A percentile compares a stretch with the other conserved stretches of the same genome.
Evolutionary conservation across 2,113 vertebrate species (phyloP).

Genomic region (Thalassarche chlororhynchos): DNA sequence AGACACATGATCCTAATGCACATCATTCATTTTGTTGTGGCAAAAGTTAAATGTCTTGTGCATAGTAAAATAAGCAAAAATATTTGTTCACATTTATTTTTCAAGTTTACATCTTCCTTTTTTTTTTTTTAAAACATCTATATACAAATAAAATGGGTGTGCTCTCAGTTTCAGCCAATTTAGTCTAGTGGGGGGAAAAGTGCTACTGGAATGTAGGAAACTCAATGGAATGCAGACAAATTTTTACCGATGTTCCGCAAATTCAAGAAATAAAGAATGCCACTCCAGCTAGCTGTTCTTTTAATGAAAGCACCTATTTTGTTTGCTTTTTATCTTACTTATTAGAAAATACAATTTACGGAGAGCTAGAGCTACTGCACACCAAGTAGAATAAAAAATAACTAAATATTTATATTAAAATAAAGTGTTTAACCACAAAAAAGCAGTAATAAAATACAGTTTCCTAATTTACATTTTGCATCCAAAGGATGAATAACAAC

Average conservation of each 20-base stretch:
- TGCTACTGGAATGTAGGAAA: slow-evolving; percentile 73
- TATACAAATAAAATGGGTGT: slow-evolving; percentile 73
- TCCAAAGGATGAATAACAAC: slow-evolving; percentile 83
- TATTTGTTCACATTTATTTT: slow-evolving; percentile 77
- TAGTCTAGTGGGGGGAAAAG: background rate
- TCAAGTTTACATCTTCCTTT: slow-evolving; percentile 72
- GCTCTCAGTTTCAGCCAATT: slow-evolving; percentile 65
- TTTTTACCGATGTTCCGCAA: slow-evolving; percentile 51
- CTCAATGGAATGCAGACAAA: slow-evolving; percentile 73
- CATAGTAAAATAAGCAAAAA: slow-evolving; percentile 77
- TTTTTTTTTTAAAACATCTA: slow-evolving; percentile 37
- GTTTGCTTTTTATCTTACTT: slow-evolving; percentile 42
- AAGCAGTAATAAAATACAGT: slow-evolving; percentile 85
- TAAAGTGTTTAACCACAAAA: slow-evolving; percentile 85
- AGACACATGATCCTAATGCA: slow-evolving; percentile 60
- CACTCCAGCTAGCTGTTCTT: slow-evolving; percentile 70
- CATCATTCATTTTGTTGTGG: slow-evolving; percentile 5
- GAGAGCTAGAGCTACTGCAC: slow-evolving; percentile 68
- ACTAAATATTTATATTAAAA: slow-evolving; percentile 83
- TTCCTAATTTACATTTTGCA: slow-evolving; percentile 85
- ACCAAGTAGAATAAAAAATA: slow-evolving; percentile 77
- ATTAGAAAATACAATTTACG: slow-evolving; percentile 61
- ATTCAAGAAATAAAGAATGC: slow-evolving; percentile 38
- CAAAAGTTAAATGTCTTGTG: slow-evolving; percentile 72
- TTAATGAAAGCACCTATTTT: slow-evolving; percentile 71